Base-by-base conservation (phyloP, 1,140 invertebrate genomes). In the Papilio polytes region DNA sequence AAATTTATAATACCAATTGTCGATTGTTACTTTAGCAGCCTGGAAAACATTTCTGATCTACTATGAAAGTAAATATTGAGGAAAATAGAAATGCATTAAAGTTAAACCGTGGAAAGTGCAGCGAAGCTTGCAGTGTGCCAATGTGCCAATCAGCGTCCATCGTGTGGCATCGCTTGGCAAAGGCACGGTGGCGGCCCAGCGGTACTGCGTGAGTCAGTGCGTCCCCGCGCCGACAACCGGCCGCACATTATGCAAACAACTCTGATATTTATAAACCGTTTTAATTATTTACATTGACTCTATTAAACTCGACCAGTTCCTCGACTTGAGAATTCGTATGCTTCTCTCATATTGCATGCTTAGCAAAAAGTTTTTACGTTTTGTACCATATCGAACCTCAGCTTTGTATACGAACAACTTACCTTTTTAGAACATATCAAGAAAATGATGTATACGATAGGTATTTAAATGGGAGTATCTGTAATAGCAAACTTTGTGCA, bases 131-230 rank as follows among this genome's bases (percentile, higher is more conserved):
- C 66, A 26, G 66, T 74, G 46, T 46, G 72, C 72, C 72, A 74
- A 74, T n/a, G 18, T 74, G 72, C 72, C 72, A 74, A 74, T 74
- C 72, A 46, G 72, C 72, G 70, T 36, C 70, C 15, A 46, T 46
- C 41, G 72, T 36, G 20, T 46, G 72, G 53, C 53, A 56, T 56
- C 18, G n/a, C 10, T 73, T 73, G 70, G 36, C 70, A 73, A 13
- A 20, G 70, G 70, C 70, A 41, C 13, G 31, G 8, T 18, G 72
- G 36, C 15, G 31, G 20, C 26, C 8, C 15, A 10, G 26, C 18
- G 18, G 53, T n/a, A 18, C n/a, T 56, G 63, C 15, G 26, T 36
- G 63, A 36, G 63, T 70, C 63, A 70, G 63, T 20, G 53, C 53
- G 53, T 9, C 53, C 48, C n/a, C 53, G 53, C 53, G 53, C 53